phyloP scores from a whole-genome alignment of 2,797 vertebrate genomes.

The Spinus olivaceus region DNA sequence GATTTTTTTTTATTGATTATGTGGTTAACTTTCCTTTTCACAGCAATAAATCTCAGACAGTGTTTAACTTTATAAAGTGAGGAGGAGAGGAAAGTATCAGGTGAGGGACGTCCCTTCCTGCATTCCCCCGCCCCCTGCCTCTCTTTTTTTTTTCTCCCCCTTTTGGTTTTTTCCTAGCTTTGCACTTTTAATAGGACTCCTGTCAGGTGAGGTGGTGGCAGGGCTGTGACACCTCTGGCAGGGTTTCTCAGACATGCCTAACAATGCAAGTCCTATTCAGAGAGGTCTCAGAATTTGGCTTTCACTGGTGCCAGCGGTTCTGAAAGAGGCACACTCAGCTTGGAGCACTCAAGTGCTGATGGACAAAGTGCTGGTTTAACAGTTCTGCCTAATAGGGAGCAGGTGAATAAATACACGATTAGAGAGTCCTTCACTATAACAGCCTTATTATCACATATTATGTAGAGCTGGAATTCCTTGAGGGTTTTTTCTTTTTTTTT shows the following conservation, averaged over 20 bases:
- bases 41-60: conserved; percentile 60
- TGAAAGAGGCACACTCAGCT: conserved; percentile 71
- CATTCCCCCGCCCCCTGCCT: accelerated
- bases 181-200: background rate
- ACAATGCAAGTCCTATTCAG: background rate
- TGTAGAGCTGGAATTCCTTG: conserved; percentile 6
- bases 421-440: conserved; percentile 58
- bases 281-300: conserved; percentile 59
- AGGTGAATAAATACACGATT: conserved; percentile 76
- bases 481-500: background rate
- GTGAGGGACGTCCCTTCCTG: background rate
- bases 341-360: conserved; percentile 72
- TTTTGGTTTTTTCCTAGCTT: background rate
- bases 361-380: conserved; percentile 73
- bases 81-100: conserved; percentile 49
- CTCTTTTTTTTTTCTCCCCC: background rate
- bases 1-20: conserved; percentile 67
- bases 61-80: conserved; percentile 58
- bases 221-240: background rate
- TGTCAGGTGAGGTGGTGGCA: background rate
- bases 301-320: conserved; percentile 70
- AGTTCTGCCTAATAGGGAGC: conserved; percentile 70
- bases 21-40: conserved; percentile 64
- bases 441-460: conserved; percentile 63
- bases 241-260: background rate